These are phyloP conservation scores for Champsocephalus esox DNA, from an alignment of 2,797 vertebrate species.

Conservation along the genomic window DNA sequence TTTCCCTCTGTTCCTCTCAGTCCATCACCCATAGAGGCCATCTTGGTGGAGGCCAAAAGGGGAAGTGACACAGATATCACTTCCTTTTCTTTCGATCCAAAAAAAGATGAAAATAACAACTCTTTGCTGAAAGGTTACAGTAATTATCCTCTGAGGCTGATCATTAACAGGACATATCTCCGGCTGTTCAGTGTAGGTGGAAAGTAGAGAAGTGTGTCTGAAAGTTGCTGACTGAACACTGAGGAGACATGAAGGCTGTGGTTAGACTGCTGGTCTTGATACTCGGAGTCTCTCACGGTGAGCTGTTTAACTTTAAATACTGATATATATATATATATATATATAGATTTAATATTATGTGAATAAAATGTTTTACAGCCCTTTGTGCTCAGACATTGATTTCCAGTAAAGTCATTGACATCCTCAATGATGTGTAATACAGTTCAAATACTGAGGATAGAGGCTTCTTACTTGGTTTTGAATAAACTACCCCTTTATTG, in stretches of 20 bases:
- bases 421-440: no score
- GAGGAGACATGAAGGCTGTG: slow-evolving; percentile 31
- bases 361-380: no score
- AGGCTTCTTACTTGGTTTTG: no score
- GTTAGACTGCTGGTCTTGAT: slow-evolving; percentile 29
- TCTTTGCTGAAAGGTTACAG: background rate
- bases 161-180: background rate
- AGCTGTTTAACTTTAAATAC: slow-evolving; percentile 2
- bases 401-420: no score
- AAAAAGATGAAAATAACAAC: background rate
- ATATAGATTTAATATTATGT: no score
- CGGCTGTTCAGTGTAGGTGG: background rate
- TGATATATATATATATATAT: no score
- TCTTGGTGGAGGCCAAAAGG: background rate
- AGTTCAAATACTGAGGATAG: no score
- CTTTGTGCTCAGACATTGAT: no score
- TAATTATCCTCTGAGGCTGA: background rate
- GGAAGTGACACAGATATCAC: slow-evolving; percentile 27
- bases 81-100: slow-evolving; percentile 16
- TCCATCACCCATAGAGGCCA: slow-evolving; percentile 1
- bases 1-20: slow-evolving; percentile 4
- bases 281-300: slow-evolving; percentile 23
- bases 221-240: background rate
- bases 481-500: no score
- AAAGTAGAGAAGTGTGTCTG: background rate